These are phyloP conservation scores for Mamestra configurata DNA, from an alignment of 1,140 invertebrate genomes.

Conservation along the genomic window DNA sequence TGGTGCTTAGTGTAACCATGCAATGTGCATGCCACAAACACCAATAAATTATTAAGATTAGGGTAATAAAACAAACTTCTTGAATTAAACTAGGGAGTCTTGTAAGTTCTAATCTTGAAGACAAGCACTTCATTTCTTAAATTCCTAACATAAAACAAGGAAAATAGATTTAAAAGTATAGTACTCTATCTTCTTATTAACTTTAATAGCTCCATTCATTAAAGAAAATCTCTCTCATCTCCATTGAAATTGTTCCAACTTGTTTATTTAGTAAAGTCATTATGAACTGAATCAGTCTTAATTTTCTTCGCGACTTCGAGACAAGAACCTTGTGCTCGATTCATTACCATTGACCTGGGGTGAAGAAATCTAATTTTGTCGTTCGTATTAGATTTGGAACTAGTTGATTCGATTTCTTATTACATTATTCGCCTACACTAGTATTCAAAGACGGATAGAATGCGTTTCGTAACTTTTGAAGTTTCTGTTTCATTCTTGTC, in stretches of 20 bases:
- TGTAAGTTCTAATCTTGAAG: no score
- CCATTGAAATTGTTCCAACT: background rate
- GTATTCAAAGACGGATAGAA: no score
- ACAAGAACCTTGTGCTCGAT: conserved; percentile 13
- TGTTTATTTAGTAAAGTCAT: background rate
- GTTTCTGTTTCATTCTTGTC: no score
- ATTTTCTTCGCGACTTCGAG: background rate
- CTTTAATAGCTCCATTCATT: background rate
- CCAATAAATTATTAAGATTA: no score
- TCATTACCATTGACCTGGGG: background rate
- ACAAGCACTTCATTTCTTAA: no score
- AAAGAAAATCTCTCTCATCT: background rate
- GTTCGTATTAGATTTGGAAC: background rate
- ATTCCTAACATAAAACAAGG: no score
- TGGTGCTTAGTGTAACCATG: no score
- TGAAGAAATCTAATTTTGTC: conserved; percentile 27
- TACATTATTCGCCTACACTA: no score
- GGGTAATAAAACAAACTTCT: no score
- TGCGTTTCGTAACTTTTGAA: no score
- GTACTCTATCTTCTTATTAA: background rate
- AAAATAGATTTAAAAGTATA: background rate
- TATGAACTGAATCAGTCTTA: background rate
- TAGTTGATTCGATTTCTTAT: background rate
- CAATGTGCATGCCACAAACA: no score
- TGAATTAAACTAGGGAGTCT: no score